phyloP scores from a whole-genome alignment of 2,797 vertebrate species.

The Cynopterus sphinx region DNA sequence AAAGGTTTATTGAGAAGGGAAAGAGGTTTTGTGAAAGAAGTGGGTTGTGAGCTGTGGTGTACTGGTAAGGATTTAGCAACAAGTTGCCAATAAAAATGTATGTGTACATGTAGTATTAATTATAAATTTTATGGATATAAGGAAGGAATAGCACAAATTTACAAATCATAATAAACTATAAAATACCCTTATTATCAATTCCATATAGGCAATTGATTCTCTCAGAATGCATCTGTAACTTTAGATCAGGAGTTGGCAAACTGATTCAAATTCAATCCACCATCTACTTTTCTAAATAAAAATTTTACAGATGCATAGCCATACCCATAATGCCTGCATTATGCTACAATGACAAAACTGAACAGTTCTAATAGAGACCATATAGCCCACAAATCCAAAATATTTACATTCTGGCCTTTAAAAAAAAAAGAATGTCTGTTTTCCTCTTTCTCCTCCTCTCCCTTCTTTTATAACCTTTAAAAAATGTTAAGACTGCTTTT shows the following conservation, averaged over 20 bases:
- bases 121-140: neutral
- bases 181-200: neutral
- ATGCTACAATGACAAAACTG: neutral
- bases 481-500: neutral
- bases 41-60: neutral
- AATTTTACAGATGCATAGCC: neutral
- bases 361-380: neutral
- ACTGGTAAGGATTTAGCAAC: neutral
- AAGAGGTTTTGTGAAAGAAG: neutral
- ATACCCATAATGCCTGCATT: neutral
- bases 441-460: neutral
- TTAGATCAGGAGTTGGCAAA: neutral
- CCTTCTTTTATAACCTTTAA: neutral
- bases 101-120: neutral
- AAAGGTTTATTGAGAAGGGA: neutral
- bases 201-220: neutral
- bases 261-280: neutral
- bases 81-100: neutral
- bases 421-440: neutral
- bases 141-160: neutral
- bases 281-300: neutral
- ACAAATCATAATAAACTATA: neutral
- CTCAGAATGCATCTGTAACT: neutral
- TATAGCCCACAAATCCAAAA: neutral
- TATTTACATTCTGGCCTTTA: neutral